Base-by-base conservation (phyloP, 2,888 invertebrate species). In the Gerris lacustris region DNA sequence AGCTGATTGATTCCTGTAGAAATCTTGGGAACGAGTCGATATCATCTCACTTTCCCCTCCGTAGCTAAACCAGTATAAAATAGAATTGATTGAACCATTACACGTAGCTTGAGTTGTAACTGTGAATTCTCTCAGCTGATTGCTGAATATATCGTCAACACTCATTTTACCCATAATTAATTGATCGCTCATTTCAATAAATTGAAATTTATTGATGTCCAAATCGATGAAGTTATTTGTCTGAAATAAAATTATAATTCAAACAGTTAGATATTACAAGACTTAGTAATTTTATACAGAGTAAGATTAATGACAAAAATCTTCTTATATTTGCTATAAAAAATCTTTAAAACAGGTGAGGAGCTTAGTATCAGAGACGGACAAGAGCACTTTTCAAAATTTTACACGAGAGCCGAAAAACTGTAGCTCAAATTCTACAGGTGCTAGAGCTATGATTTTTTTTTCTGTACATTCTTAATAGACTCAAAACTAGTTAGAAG, bases 61-160 rank as follows among this genome's bases (percentile, higher is more conserved):
- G 67, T 85, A 79, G n/a, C 80, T 79, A 74, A 82, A 86, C 85
- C 86, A 86, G 75, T 84, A 84, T 31, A 85, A 78, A 71, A 86
- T 79, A 5, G 82, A 84, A 79, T 84, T 84, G 0, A 82, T 80
- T 66, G 77, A 71, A 0, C 85, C 85, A 71, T 78, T 78, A 66
- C 78, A 78, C 15, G 76, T 78, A 15, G 84, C 77, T 7, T 78
- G 15, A 81, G 76, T 67, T 77, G 77, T 5, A 81, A 66, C 15
- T 78, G n/a, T 11, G 74, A 74, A 70, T 15, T 55, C 55, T 15
- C 18, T 5, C 6, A 55, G 6, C 45, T 74, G 70, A 69, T 77
- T 79, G n/a, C 77, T 76, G 1, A 81, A 80, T 44, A 83, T 72
- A 43, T 76, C 72, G 6, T 73, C 70, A 18, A 76, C 70, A 1